These are phyloP conservation scores for Eupeodes latifasciatus DNA, from an alignment of 2,888 invertebrate genomes.

Conservation along the genomic window DNA sequence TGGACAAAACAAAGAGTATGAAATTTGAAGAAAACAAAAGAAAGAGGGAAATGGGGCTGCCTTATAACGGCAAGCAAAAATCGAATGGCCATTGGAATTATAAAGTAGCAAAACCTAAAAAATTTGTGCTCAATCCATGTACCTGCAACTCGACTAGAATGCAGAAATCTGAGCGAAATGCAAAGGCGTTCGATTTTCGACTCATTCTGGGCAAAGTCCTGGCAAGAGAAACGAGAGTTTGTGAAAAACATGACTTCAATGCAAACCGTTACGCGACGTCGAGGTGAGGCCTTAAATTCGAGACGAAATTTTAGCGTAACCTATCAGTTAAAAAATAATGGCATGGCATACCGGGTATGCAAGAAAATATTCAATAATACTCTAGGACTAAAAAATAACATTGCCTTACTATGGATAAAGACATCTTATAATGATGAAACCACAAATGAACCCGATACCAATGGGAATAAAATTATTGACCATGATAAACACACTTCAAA, in stretches of 20 bases:
- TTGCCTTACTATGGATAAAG: conserved; percentile 11
- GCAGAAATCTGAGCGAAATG: conserved; percentile 9
- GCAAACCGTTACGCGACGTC: conserved; percentile 28
- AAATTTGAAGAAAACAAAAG: conserved; percentile 24
- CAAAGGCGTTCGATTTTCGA: conserved; percentile 30
- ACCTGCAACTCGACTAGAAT: conserved; percentile 29
- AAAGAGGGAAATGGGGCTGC: conserved; percentile 36
- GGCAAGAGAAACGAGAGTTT: conserved; percentile 18
- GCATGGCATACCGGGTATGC: conserved; percentile 21
- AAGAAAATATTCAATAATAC: conserved; percentile 31
- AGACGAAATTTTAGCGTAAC: conserved; percentile 23
- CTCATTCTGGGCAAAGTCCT: conserved; percentile 26
- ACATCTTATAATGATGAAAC: neutral
- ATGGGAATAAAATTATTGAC: neutral
- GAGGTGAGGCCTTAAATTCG: conserved; percentile 22
- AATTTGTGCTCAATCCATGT: conserved; percentile 1
- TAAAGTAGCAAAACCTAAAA: neutral
- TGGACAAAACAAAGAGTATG: conserved; percentile 14
- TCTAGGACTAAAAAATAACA: conserved; percentile 36
- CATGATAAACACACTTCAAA: neutral
- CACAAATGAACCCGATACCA: conserved; percentile 6
- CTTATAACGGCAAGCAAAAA: conserved; percentile 21
- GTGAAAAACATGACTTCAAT: conserved; percentile 12
- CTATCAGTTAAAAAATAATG: conserved; percentile 16
- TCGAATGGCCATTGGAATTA: conserved; percentile 7